These are phyloP conservation scores for Zaprionus lachaisei DNA, from an alignment of 1,140 invertebrate species.

Conservation along the genomic window DNA sequence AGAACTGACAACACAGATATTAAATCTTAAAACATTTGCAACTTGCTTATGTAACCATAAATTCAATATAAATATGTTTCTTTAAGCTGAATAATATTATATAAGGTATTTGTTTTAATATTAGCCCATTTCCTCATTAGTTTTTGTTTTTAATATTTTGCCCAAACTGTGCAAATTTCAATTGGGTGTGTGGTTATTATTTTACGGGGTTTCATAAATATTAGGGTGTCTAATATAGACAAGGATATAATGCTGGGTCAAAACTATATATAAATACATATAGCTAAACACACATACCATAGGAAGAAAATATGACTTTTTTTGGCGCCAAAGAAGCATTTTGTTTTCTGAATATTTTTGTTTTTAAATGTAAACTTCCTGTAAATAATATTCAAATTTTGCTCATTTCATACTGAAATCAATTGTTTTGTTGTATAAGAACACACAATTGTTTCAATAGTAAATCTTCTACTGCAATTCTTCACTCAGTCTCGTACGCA, in stretches of 20 bases:
- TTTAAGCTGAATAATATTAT: constrained; percentile 28
- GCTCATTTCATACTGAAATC: constrained; percentile 34
- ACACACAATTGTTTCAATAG: constrained; percentile 35
- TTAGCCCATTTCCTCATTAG: constrained; percentile 11
- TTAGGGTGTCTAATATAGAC: constrained; percentile 77
- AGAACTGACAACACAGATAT: constrained; percentile 24
- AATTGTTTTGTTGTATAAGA: constrained; percentile 21
- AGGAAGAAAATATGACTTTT: constrained; percentile 47
- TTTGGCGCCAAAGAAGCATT: constrained; percentile 61
- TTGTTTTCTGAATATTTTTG: constrained; percentile 36
- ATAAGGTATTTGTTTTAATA: constrained; percentile 28
- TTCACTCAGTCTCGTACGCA: constrained; percentile 72
- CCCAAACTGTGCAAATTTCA: constrained; percentile 48
- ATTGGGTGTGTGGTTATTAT: constrained; percentile 22
- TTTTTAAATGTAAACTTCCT: constrained; percentile 65
- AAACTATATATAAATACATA: constrained; percentile 56
- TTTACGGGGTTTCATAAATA: constrained; percentile 55
- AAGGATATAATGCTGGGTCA: constrained; percentile 74
- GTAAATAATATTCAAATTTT: constrained; percentile 66
- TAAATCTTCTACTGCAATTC: constrained; percentile 59
- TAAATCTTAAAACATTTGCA: constrained; percentile 36
- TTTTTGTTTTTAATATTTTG: constrained; percentile 35
- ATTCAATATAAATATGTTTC: constrained; percentile 45
- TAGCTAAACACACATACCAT: constrained; percentile 51
- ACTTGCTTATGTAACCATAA: constrained; percentile 42